Base-by-base conservation (phyloP, 2,888 invertebrate genomes). In the Melikaiella ostensackeni region DNA sequence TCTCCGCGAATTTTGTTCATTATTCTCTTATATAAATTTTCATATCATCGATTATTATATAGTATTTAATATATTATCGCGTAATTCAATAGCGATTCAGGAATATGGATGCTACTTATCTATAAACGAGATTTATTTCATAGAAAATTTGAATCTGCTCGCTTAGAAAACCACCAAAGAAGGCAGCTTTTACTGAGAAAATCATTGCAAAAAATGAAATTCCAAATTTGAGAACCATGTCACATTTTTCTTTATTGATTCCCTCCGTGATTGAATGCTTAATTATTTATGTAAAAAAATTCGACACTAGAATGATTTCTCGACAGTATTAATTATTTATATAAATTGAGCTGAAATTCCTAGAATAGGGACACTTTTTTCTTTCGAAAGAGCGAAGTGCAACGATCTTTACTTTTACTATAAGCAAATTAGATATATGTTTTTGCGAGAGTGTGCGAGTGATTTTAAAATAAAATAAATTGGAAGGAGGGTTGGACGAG, bases 401-500 rank as follows among this genome's bases (percentile, higher is more conserved):
- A 55, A 74, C 74, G 59, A 57, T 57, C 21, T 57, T 74, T 27
- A 74, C 5, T 59, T 59, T 59, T 59, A 21, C 16, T 27, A 38
- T 59, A 74, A 74, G 61, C 38, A 27, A 21, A 74, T 74, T 42
- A 74, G 9, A 46, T 27, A 6, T 50, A 27, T 50, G 57, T 59
- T 33, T 27, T 21, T 38, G 33, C 9, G 42, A 24, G 9, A 27
- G 21, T 13, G 74, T 64, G 46, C 38, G 46, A 24, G 50, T 30
- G 70, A 50, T 30, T 70, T n/a, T 19, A 1, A n/a, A 30, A 46
- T 50, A 9, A 46, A 70, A 30, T 33, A 46, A 50, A 50, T n/a
- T 11, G 33, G 74, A 77, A 75, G 77, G 80, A 82, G 80, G 79
- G 79, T 77, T 75, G 77, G 55, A 64, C 76, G 78, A 79, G 66